phyloP scores from a whole-genome alignment of 2,113 vertebrate genomes.

The Oreocharis arfaki region DNA sequence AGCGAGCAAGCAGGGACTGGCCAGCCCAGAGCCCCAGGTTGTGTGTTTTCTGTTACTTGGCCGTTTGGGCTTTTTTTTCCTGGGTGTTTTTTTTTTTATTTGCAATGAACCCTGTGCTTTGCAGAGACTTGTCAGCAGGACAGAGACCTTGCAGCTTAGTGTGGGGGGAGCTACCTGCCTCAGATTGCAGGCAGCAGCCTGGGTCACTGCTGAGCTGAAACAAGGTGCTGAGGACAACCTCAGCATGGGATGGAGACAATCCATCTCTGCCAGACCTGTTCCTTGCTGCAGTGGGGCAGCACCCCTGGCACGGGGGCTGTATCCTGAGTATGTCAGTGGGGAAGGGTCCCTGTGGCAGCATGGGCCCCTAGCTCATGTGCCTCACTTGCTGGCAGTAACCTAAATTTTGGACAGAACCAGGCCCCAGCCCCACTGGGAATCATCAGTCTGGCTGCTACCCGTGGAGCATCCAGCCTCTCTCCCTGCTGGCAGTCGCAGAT shows the following conservation, averaged over 20 bases:
- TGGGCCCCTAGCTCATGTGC: accelerated
- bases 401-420: background rate
- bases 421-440: background rate
- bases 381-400: background rate
- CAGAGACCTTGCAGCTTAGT: background rate
- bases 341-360: background rate
- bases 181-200: background rate
- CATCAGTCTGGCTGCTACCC: background rate
- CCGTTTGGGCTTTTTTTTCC: background rate
- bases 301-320: background rate
- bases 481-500: background rate
- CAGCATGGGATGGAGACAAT: background rate
- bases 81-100: background rate
- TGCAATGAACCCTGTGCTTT: background rate
- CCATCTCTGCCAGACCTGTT: accelerated
- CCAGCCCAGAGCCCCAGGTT: background rate
- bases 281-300: background rate
- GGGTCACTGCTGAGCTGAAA: background rate
- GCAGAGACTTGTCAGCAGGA: background rate
- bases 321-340: background rate
- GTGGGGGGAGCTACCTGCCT: background rate
- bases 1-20: background rate
- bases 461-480: background rate
- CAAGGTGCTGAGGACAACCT: background rate
- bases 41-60: background rate